A percentile compares a stretch with the other conserved stretches of the same genome.
Conservation (phyloP, 2,797 vertebrate species). For the Alauda arvensis region DNA sequence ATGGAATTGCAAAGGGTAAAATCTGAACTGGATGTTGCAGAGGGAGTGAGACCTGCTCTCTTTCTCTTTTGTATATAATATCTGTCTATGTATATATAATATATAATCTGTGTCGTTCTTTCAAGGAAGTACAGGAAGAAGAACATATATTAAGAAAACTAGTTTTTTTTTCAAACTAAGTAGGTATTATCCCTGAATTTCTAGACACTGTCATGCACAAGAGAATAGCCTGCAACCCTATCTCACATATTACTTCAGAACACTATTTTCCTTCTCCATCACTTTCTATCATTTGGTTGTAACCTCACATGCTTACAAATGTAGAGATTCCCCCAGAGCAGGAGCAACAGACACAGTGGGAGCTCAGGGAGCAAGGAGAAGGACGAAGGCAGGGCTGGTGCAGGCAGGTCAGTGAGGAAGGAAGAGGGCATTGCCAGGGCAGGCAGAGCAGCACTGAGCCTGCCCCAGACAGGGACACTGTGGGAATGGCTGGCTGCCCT, state of each 20-base stretch:
- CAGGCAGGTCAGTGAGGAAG: background rate
- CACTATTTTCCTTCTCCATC: background rate
- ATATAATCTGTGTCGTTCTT: background rate
- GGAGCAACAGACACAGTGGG: background rate
- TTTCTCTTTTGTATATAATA: background rate
- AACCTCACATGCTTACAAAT: background rate
- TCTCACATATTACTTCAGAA: background rate
- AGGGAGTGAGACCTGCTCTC: background rate
- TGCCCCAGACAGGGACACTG: background rate
- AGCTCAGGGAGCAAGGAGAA: background rate
- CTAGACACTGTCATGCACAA: background rate
- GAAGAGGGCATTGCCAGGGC: accelerated
- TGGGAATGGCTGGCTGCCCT: background rate
- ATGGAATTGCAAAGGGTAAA: background rate
- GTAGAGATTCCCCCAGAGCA: background rate
- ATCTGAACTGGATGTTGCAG: background rate
- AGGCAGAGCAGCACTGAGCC: background rate
- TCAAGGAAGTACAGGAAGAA: background rate
- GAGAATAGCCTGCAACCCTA: background rate
- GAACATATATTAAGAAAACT: background rate
- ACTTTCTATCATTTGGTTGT: background rate
- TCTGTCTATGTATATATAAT: background rate
- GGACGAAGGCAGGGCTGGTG: background rate
- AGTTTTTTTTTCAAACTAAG: background rate
- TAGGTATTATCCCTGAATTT: background rate